Evolutionary conservation across 2,113 vertebrate species (phyloP).

Genomic region (Odobenus rosmarus): DNA sequence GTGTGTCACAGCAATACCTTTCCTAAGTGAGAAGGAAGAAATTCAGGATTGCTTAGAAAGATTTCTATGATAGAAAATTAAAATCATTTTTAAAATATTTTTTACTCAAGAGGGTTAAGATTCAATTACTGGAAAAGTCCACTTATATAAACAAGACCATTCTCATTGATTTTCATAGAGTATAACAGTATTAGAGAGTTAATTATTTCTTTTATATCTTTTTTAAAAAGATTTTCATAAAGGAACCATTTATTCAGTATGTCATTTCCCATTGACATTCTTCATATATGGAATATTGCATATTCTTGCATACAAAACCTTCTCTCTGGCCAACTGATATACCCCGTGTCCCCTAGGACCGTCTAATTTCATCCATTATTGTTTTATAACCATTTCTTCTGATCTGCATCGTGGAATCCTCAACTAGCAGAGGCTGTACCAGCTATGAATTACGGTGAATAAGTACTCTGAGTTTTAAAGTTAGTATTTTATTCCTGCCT

Average conservation of each 20-base stretch:
- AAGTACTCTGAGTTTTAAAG: neutral
- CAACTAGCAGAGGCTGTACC: neutral
- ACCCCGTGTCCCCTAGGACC: neutral
- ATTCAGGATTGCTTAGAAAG: neutral
- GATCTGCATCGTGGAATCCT: neutral
- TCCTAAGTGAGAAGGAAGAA: neutral
- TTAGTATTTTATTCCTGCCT: neutral
- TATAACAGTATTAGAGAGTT: neutral
- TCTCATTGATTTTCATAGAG: neutral
- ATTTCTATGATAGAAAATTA: neutral
- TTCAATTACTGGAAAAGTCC: slow-evolving; percentile 27
- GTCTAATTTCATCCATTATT: neutral
- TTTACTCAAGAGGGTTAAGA: neutral
- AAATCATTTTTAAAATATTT: neutral
- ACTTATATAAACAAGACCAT: neutral
- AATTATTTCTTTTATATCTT: neutral
- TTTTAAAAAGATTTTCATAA: neutral
- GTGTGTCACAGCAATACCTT: neutral
- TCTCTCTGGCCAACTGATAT: neutral
- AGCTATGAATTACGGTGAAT: neutral
- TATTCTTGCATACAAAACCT: neutral
- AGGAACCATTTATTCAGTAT: neutral
- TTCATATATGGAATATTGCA: neutral
- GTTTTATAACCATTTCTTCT: slow-evolving; percentile 9
- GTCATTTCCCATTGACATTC: neutral